Evolutionary conservation across 2,888 invertebrate species (phyloP), one percentile per base, ranked within the genome.

Genomic region (Pseudococcus viburni): DNA sequence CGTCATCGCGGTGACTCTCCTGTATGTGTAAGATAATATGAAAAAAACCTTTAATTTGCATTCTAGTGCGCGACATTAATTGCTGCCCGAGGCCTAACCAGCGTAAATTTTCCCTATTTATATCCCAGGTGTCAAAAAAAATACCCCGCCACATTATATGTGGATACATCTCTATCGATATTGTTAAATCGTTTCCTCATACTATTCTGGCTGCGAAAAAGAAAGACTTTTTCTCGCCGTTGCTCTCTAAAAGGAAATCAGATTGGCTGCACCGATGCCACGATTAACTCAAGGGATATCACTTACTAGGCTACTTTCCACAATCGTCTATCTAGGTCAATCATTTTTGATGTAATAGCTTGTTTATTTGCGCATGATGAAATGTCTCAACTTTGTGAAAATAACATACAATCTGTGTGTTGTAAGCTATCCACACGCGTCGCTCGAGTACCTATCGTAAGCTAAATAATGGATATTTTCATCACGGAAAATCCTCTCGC

Each of bases 311-410:
- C 73, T 73, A 73, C 73, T 73, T 73, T 73, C 73, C 80, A 42
- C 80, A 42, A 9, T 12, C 11, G 77, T 77, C 12, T 83, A 83
- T 83, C 80, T 83, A 46, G 80, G 80, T 83, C 80, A 83, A 83
- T 83, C 26, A 46, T 83, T 83, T 83, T 83, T 83, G 80, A 83
- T 83, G 80, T 46, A 83, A 83, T 83, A 83, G 80, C 80, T 83
- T 83, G 80, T 83, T 83, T 83, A 46, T 83, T 83, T 83, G 80
- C 80, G 80, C n/a, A 46, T 83, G 80, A 83, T 46, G 80, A 83
- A 83, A 83, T 83, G 73, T 73, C 73, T 73, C 33, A 73, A 73
- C 73, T 73, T 73, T 73, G 73, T 39, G 39, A 73, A 73, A 33
- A 73, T 64, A 73, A 73, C 73, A 17, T 33, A 33, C 11, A 8